phyloP scores from a whole-genome alignment of 2,113 vertebrate species.

The Psilopogon haemacephalus region DNA sequence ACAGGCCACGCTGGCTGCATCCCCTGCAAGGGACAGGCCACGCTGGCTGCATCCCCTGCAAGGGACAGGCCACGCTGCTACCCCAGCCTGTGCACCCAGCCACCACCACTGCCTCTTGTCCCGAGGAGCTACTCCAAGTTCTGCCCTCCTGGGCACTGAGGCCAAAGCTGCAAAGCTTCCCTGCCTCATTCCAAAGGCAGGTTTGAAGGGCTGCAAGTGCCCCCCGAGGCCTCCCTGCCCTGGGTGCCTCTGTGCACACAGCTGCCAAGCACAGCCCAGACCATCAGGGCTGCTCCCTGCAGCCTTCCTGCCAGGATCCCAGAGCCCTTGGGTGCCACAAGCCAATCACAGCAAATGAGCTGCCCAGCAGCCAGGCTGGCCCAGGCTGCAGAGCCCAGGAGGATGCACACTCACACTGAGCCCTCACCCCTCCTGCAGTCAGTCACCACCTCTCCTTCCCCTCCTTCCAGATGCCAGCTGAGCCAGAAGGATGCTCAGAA shows the following conservation, averaged over 20 bases:
- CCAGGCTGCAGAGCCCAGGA: neutral
- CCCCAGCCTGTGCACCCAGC: rapidly evolving
- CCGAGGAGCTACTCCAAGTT: neutral
- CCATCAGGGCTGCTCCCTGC: rapidly evolving
- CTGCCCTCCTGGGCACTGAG: neutral
- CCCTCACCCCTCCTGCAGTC: neutral
- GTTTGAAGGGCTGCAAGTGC: neutral
- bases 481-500: neutral
- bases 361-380: neutral
- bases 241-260: neutral
- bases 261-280: no score
- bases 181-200: neutral
- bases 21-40: neutral
- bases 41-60: neutral
- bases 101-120: neutral
- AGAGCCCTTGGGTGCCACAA: neutral
- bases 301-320: neutral
- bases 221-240: neutral
- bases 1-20: neutral
- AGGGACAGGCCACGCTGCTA: neutral
- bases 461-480: neutral
- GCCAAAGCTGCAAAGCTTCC: neutral
- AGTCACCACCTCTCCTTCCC: neutral
- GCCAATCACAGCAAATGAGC: neutral
- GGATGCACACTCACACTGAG: neutral